Conservation (phyloP, 2,113 vertebrate genomes). For the Dissostichus mawsoni region DNA sequence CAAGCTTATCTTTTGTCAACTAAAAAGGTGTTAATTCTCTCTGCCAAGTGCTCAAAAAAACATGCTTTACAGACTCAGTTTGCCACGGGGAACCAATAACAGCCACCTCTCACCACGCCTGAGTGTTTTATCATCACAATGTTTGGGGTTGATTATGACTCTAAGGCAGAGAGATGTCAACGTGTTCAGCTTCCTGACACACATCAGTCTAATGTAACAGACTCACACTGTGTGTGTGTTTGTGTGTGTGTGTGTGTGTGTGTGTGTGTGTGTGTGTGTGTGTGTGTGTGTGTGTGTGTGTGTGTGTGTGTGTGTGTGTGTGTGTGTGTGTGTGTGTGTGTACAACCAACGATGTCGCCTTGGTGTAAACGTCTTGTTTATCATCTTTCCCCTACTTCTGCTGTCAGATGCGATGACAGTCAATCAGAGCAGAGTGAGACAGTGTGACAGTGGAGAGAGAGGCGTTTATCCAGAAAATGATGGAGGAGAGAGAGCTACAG, state of each 20-base stretch:
- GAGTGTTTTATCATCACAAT: background rate
- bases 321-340: constrained; percentile 19
- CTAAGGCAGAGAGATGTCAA: constrained; percentile 17
- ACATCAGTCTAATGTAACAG: constrained; percentile 16
- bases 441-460: background rate
- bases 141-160: background rate
- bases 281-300: constrained; percentile 16
- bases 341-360: constrained; percentile 20
- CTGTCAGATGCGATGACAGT: constrained; percentile 67
- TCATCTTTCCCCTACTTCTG: constrained; percentile 45
- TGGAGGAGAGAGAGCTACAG: background rate
- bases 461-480: background rate
- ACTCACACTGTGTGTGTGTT: background rate
- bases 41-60: background rate
- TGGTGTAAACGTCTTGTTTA: constrained; percentile 64
- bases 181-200: constrained; percentile 11
- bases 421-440: constrained; percentile 34
- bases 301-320: constrained; percentile 18
- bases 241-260: too few species aligned
- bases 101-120: too few species aligned
- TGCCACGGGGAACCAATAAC: background rate
- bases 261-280: constrained; percentile 23
- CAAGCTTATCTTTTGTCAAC: background rate
- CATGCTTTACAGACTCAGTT: background rate
- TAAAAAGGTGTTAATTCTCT: too few species aligned